phyloP scores from a whole-genome alignment of 2,113 vertebrate genomes.

The Boulengeromyrus knoepffleri region DNA sequence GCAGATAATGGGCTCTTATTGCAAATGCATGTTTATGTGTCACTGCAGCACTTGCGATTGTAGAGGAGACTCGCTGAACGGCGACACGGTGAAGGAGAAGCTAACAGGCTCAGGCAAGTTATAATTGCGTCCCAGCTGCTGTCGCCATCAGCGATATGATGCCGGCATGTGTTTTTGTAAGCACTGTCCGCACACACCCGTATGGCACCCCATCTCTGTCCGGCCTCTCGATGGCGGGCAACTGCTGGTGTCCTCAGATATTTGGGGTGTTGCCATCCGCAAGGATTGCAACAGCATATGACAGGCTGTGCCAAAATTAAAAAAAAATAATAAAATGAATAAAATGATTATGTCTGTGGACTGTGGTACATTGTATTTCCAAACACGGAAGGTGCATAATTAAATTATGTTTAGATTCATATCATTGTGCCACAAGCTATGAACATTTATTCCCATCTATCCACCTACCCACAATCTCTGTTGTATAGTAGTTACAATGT shows the following conservation, averaged over 20 bases:
- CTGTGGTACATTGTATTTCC: neutral
- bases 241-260: neutral
- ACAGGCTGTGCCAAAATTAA: neutral
- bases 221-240: neutral
- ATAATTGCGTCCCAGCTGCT: neutral
- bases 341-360: neutral
- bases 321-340: neutral
- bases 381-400: neutral
- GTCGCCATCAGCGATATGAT: no score
- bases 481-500: neutral
- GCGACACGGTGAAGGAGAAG: neutral
- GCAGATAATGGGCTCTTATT: slow-evolving; percentile 8
- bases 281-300: neutral
- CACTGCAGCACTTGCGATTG: neutral
- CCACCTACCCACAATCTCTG: neutral
- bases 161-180: neutral
- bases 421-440: neutral
- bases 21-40: neutral
- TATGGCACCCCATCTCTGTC: neutral
- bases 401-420: neutral
- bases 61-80: neutral
- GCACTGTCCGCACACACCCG: neutral
- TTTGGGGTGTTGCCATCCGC: neutral
- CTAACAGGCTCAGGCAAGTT: neutral
- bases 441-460: neutral